phyloP scores from a whole-genome alignment of 2,113 vertebrate species.

The Natator depressus region DNA sequence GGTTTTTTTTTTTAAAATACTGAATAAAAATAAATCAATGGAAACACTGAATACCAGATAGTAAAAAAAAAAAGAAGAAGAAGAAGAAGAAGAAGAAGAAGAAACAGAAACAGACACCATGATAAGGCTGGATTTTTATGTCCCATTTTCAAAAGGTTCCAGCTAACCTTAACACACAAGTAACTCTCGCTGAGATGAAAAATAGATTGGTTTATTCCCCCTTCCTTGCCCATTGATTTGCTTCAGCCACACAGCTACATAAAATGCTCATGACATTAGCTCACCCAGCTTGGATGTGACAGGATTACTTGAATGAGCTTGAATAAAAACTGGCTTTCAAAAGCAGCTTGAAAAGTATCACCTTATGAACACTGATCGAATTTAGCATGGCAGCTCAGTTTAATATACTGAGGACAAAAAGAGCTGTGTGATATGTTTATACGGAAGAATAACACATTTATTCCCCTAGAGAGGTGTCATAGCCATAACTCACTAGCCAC shows the following conservation, averaged over 20 bases:
- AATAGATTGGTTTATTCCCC: background rate
- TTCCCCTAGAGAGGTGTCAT: background rate
- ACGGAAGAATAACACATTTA: slow-evolving; percentile 25
- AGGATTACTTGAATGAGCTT: slow-evolving; percentile 25
- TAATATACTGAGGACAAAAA: slow-evolving; percentile 29
- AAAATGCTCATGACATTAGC: background rate
- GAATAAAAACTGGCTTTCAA: slow-evolving; percentile 44
- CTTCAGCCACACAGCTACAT: background rate
- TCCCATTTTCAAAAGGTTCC: background rate
- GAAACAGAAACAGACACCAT: background rate
- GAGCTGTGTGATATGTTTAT: slow-evolving; percentile 40
- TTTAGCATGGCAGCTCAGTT: slow-evolving; percentile 47
- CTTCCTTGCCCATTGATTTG: background rate
- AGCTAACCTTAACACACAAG: background rate
- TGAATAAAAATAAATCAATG: background rate
- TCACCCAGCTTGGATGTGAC: background rate
- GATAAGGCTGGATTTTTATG: background rate
- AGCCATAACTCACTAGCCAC: slow-evolving; percentile 30
- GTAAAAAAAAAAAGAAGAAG: background rate
- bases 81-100: background rate
- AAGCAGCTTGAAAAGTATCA: slow-evolving; percentile 46
- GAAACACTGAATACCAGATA: background rate
- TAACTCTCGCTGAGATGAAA: background rate
- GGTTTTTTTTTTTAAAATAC: background rate
- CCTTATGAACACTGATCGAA: slow-evolving; percentile 24